phyloP scores from a whole-genome alignment of 2,888 invertebrate species.

The Rhamphomyia laevipes region DNA sequence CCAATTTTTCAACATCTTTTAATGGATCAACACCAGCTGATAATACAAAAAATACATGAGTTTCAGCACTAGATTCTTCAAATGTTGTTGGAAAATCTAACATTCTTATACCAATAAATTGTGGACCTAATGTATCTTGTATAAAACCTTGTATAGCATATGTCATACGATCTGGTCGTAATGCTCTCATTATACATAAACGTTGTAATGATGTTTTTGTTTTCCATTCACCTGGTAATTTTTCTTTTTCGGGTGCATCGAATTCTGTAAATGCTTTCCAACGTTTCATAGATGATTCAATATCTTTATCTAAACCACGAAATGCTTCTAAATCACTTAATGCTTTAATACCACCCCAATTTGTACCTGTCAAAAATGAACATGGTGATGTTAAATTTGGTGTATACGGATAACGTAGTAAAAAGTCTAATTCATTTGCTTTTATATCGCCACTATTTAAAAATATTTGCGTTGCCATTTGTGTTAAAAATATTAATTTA shows the following conservation, averaged over 20 bases:
- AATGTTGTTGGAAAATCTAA: constrained; percentile 77
- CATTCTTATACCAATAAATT: constrained; percentile 66
- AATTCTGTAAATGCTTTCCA: constrained; percentile 91
- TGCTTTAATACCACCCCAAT: constrained; percentile 75
- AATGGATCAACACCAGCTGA: constrained; percentile 91
- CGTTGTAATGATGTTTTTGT: constrained; percentile 73
- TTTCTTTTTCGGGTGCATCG: constrained; percentile 86
- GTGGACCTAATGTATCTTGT: constrained; percentile 75
- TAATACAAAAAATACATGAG: constrained; percentile 86
- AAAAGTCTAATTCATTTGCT: constrained; percentile 68
- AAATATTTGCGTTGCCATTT: constrained; percentile 67
- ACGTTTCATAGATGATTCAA: constrained; percentile 79
- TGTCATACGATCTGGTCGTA: constrained; percentile 88
- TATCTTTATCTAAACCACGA: constrained; percentile 75
- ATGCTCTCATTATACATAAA: constrained; percentile 83
- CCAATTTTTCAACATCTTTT: constrained; percentile 82
- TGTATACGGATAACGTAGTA: constrained; percentile 71
- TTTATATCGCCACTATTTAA: constrained; percentile 52
- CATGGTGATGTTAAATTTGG: constrained; percentile 65
- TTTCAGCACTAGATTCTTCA: constrained; percentile 70
- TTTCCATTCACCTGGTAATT: constrained; percentile 93
- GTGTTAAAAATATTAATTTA: constrained; percentile 80
- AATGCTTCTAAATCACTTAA: constrained; percentile 67
- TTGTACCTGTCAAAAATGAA: constrained; percentile 65
- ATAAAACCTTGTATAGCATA: constrained; percentile 73